Evolutionary conservation across 2,113 vertebrate species (phyloP), one percentile per base, ranked within the genome.

Genomic region (Connochaetes taurinus): DNA sequence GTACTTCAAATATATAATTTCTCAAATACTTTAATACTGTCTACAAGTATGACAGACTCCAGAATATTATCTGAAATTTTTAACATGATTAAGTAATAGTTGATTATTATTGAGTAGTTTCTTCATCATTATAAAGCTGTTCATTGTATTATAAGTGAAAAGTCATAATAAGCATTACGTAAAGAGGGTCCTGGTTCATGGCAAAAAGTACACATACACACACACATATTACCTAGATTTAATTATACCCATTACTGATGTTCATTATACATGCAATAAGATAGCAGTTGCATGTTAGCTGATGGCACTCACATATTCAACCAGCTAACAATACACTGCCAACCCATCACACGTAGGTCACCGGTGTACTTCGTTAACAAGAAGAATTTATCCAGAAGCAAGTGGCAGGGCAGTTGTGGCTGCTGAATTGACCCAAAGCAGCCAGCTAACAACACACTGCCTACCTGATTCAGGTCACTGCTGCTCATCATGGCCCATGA

Each of bases 301-400:
- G 99, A 97, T 98, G 97, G 98, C 98, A 80, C 43, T 93, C 31
- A 89, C 11, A 95, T 94, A 93, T 96, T 64, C 98, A 98, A 98
- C 98, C 99, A 99, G 99, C 99, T 99, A 99, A 99, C 99, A 99
- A 98, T 99, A 99, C 99, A 99, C 99, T 99, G 99, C 99, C 99
- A 96, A 93, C 99, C 98, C 97, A 97, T 99, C 99, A 98, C 99
- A 98, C 99, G 98, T 97, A 96, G 93, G 52, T 3, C 16, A 60
- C 12, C 25, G 45, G 10, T 9, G 10, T 36, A 85, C 31, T 87
- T 67, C 58, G 19, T 15, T 9, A 53, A 81, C 45, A 29, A 64
- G 0, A 43, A 4, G 94, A 94, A 33, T 58, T 87, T 45, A 45
- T 62, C 95, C 97, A 98, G 98, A 95, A 98, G 98, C 98, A 95